Evolutionary conservation across 2,888 invertebrate species (phyloP), one percentile per base, ranked within the genome.

Genomic region (Hedychridium roseum): DNA sequence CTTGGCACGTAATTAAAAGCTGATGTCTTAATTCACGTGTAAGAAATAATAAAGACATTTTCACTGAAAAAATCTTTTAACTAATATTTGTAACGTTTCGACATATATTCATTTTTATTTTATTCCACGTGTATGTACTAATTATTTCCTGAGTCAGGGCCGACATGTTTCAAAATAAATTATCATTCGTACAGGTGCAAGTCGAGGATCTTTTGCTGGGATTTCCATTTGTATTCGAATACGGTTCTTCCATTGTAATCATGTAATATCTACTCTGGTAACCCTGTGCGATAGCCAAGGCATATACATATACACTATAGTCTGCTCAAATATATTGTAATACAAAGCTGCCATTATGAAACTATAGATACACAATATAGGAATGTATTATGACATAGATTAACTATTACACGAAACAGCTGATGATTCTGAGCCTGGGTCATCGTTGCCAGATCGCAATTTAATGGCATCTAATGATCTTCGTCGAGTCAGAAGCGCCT

Each of bases 281-380:
- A 18, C 9, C 26, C 3, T 27, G 37, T 9, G 4, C 5, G 2
- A 16, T 1, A 9, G 17, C 2, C 11, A 12, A 15, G 21, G n/a
- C 14, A 28, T 26, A 47, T 7, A 7, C 11, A 31, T 36, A 27
- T 37, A 39, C 16, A 59, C 54, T 43, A 57, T 65, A 70, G 66
- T 65, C 58, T 67, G 73, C 73, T 73, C 71, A 71, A 71, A 51
- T 71, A 66, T 63, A 57, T 70, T 66, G 59, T 72, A 71, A 64
- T 60, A 73, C 57, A 56, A 73, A 67, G 72, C 72, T 73, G 73
- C 73, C 73, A 68, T 58, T 73, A 71, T 50, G 66, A 66, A 68
- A 71, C 59, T 67, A 60, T 52, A 52, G 68, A 57, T 58, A 44
- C 50, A 48, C 49, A 56, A 47, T 51, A 46, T 55, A 56, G 57